Base-by-base conservation (phyloP, 2,797 vertebrate species). In the Sebastiscus tertius region DNA sequence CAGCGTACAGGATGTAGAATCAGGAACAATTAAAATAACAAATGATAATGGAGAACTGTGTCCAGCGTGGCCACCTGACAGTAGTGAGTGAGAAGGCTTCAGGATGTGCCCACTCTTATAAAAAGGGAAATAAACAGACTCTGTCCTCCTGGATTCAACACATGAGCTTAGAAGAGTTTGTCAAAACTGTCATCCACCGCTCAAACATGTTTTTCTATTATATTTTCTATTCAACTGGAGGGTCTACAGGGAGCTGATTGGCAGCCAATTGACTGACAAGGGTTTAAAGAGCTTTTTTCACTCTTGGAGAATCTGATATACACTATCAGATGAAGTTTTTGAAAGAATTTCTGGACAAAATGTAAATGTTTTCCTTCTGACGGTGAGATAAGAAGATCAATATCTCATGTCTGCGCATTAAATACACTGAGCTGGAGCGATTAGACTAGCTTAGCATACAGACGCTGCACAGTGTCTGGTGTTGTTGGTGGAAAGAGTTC, bases 111-210 rank as follows among this genome's bases (percentile, higher is more conserved):
- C 49, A 26, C 36, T 58, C 27, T 74, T 24, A 24, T 65, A 71
- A 63, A 80, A 67, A 62, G 1, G 66, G 64, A 59, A 39, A 36
- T n/a, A 86, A 75, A 65, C 61, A 82, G 3, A 58, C 63, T 7
- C 13, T 1, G 75, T 82, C 73, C 69, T 75, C 67, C n/a, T 12
- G 73, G 73, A 75, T 56, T 71, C 11, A 11, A 72, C 33, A 56
- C 33, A 42, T 16, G 61, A 72, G 65, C 31, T 80, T 69, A 27
- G 13, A 54, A 56, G 31, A 75, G 62, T 66, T 62, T 80, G 82
- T 86, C 69, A 79, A 33, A 81, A 22, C 71, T 74, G 77, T 79
- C 75, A 65, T 18, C 56, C n/a, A 6, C 27, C n/a, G 49, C 49
- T 72, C 68, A 33, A 39, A 54, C 20, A 0, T 6, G 36, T 64